Evolutionary conservation across 2,797 vertebrate species (phyloP), one percentile per base, ranked within the genome.

Genomic region (Lithobates pipiens): DNA sequence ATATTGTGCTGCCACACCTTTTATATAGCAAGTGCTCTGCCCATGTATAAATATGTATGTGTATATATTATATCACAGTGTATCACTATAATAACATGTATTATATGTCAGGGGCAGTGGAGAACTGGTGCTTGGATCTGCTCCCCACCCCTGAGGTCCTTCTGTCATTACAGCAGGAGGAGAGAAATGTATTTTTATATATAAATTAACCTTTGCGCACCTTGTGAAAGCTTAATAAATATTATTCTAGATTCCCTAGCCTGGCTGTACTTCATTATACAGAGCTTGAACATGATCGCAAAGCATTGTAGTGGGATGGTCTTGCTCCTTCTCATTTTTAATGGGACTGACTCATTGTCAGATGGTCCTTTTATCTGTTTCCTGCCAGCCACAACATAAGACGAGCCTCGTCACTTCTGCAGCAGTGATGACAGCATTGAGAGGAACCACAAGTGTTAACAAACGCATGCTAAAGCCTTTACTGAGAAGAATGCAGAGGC

Each of bases 141-240:
- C 67, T 44, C 72, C 34, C 32, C 29, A 0, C 54, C 73, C 67
- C 68, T 3, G 21, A 9, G 36, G 42, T 16, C 77, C 72, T 44
- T 2, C 34, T 74, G 76, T 63, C 16, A 34, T 54, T 50, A 36
- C 13, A 16, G n/a, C 39, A 36, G 65, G 68, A 10, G 46, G 6
- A 25, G 10, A 76, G 73, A 54, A 72, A 73, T 77, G 69, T 86
- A 77, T 86, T 82, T 85, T 83, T 78, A 74, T 73, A 83, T 76
- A 77, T 82, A 72, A 86, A 86, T 86, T 78, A 86, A 86, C 80
- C 75, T 13, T 65, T 69, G 74, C 39, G 46, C 85, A 86, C 85
- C 75, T 74, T 83, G 85, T 86, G 73, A 77, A 61, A 67, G 57
- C 86, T 72, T 85, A 85, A 84, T 85, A 88, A 85, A 84, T 84